Evolutionary conservation across 2,888 invertebrate genomes (phyloP).

Genomic region (Gerosis bhagava): DNA sequence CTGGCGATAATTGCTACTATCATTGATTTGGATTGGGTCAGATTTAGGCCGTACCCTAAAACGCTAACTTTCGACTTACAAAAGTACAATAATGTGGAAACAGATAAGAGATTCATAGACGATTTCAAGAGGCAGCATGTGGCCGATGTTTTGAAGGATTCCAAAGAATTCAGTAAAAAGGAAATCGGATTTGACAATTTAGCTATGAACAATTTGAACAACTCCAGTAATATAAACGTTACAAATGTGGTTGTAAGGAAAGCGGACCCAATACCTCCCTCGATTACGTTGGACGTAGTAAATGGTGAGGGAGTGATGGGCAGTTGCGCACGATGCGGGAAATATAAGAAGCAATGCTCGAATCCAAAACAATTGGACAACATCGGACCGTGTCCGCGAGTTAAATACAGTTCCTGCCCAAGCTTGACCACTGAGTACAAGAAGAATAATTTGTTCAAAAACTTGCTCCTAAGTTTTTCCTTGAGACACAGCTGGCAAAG

Average conservation of each 20-base stretch:
- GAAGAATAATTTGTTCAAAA: slow-evolving; percentile 48
- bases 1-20: slow-evolving; percentile 65
- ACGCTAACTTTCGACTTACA: slow-evolving; percentile 64
- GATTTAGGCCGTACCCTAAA: slow-evolving; percentile 48
- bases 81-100: slow-evolving; percentile 48
- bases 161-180: slow-evolving; percentile 39
- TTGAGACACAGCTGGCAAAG: slow-evolving; percentile 63
- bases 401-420: slow-evolving; percentile 58
- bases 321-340: slow-evolving; percentile 68
- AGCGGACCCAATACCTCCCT: slow-evolving; percentile 49
- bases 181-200: slow-evolving; percentile 45
- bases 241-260: slow-evolving; percentile 1
- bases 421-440: slow-evolving; percentile 56
- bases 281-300: slow-evolving; percentile 68
- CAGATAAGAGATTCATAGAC: slow-evolving; percentile 39
- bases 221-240: slow-evolving; percentile 25
- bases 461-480: slow-evolving; percentile 67
- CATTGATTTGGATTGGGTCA: slow-evolving; percentile 63
- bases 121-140: slow-evolving; percentile 19
- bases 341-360: slow-evolving; percentile 65
- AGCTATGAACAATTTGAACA: slow-evolving; percentile 51
- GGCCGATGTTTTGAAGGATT: slow-evolving; percentile 34
- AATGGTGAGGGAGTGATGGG: slow-evolving; percentile 53
- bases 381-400: slow-evolving; percentile 53
- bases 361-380: slow-evolving; percentile 45